Percentiles rank a stretch among this genome's conserved stretches.
These are phyloP conservation scores for Electrona antarctica DNA, from an alignment of 2,113 vertebrate genomes.

Conservation along the genomic window DNA sequence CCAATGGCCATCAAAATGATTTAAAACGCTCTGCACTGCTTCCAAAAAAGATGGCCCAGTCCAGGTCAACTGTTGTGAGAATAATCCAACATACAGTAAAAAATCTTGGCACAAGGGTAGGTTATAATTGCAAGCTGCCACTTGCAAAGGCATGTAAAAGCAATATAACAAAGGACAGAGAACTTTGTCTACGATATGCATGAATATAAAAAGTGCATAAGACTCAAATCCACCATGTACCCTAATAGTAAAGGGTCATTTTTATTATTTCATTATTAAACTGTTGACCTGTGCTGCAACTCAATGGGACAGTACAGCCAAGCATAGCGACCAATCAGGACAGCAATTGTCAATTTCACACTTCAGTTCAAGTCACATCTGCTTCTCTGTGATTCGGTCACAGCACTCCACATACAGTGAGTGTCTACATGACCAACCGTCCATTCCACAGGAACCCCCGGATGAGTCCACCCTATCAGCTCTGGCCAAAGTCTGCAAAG, in stretches of 20 bases:
- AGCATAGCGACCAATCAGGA: slow-evolving; percentile 6
- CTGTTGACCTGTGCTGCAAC: background rate
- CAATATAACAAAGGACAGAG: slow-evolving; percentile 18
- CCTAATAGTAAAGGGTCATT: background rate
- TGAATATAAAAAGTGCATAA: slow-evolving; percentile 67
- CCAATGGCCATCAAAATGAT: slow-evolving; percentile 13
- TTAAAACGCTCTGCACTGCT: slow-evolving; percentile 5
- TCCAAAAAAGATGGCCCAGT: background rate
- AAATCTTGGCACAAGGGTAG: slow-evolving; percentile 1
- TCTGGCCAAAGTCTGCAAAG: slow-evolving; percentile 89
- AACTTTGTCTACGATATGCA: slow-evolving; percentile 41
- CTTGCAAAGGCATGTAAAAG: slow-evolving; percentile 10
- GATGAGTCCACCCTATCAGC: slow-evolving; percentile 73
- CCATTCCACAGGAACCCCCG: background rate
- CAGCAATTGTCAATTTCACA: slow-evolving; percentile 2
- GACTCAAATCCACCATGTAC: slow-evolving; percentile 10
- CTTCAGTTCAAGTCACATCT: slow-evolving; percentile 16
- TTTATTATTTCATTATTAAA: background rate
- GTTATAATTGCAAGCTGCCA: slow-evolving; percentile 9
- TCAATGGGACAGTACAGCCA: slow-evolving; percentile 7
- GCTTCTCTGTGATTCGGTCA: slow-evolving; percentile 1
- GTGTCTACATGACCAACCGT: background rate
- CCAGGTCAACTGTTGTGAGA: slow-evolving; percentile 3
- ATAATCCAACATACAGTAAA: background rate
- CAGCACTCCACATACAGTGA: slow-evolving; percentile 5